Evolutionary conservation across 2,888 invertebrate species (phyloP).

Genomic region (Hydriomena furcata): DNA sequence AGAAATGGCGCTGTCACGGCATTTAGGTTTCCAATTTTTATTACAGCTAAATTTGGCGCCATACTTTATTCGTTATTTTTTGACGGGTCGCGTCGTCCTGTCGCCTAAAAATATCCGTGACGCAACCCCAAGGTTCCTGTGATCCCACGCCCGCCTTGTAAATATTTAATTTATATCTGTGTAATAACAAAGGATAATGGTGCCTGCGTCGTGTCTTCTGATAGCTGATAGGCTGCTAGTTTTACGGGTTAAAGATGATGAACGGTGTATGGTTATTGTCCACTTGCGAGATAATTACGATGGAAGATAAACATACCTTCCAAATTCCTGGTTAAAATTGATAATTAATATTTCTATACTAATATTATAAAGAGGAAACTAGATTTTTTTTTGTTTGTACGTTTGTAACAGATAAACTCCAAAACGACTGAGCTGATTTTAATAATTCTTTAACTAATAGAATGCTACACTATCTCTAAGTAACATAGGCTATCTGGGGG

Average conservation of each 20-base stretch:
- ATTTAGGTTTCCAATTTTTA: slow-evolving; percentile 33
- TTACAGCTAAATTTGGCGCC: slow-evolving; percentile 65
- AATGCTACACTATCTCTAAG: too few species aligned
- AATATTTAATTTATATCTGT: slow-evolving; percentile 76
- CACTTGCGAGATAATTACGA: background rate
- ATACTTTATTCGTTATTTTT: slow-evolving; percentile 69
- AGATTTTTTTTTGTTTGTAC: too few species aligned
- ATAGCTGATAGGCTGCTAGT: slow-evolving; percentile 6
- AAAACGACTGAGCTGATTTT: too few species aligned
- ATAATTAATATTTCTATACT: too few species aligned
- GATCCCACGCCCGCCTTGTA: slow-evolving; percentile 73
- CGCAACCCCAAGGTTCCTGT: slow-evolving; percentile 54
- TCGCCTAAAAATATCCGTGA: slow-evolving; percentile 78
- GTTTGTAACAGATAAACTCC: too few species aligned
- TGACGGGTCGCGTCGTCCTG: slow-evolving; percentile 65
- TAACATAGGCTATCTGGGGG: too few species aligned
- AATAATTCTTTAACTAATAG: too few species aligned
- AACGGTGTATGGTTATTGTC: slow-evolving; percentile 12
- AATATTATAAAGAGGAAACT: too few species aligned
- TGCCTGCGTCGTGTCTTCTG: slow-evolving; percentile 20
- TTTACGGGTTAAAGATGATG: too few species aligned
- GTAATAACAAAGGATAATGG: slow-evolving; percentile 51
- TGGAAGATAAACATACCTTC: background rate
- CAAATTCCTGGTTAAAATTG: too few species aligned
- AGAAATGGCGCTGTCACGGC: slow-evolving; percentile 27